Evolutionary conservation across 2,797 vertebrate genomes (phyloP).

Genomic region (Hemitrygon akajei): DNA sequence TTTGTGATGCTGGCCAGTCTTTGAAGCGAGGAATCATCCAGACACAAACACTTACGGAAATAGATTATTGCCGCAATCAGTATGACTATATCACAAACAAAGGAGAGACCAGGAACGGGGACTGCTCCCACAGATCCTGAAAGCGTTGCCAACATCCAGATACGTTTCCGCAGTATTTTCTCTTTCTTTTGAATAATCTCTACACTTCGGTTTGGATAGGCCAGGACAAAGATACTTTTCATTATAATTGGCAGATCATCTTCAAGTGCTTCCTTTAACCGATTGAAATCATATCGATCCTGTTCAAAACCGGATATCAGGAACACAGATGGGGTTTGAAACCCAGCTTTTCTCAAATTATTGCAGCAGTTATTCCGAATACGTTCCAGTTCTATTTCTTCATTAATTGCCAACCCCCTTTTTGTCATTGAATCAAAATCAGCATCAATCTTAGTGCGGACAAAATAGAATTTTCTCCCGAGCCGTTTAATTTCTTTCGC

Average conservation of each 20-base stretch:
- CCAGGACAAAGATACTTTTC: not conserved
- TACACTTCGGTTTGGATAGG: not conserved
- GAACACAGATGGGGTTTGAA: not conserved
- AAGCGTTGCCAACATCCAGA: not conserved
- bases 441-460: constrained; percentile 1
- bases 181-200: constrained; percentile 21
- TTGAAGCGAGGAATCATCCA: not conserved
- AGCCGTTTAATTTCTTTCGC: not conserved
- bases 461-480: constrained; percentile 10
- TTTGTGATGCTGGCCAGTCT: not conserved
- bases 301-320: not conserved
- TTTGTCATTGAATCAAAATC: not conserved
- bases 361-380: not conserved
- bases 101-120: not conserved
- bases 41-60: not conserved
- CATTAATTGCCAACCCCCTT: accelerated
- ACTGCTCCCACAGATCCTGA: not conserved
- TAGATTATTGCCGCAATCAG: not conserved
- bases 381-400: not conserved
- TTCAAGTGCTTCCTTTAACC: not conserved
- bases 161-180: not conserved
- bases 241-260: not conserved
- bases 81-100: not conserved
- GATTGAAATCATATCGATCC: not conserved
- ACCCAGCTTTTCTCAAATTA: not conserved